Conservation (phyloP, 2,797 vertebrate species). For the Hoplostethus mediterraneus region DNA sequence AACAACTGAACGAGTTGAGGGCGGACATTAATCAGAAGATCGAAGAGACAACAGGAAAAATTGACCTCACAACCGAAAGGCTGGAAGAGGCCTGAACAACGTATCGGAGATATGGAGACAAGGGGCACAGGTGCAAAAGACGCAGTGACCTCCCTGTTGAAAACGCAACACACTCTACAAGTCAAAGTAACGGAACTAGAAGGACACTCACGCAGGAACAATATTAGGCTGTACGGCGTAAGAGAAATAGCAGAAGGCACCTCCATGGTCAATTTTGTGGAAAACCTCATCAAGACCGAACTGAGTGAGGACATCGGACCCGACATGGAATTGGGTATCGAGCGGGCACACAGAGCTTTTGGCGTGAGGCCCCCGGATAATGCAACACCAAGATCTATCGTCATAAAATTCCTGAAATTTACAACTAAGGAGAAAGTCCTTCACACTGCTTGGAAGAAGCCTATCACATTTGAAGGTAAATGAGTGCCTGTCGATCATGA, state of each 20-base stretch:
- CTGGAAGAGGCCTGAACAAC: not conserved
- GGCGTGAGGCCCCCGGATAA: not conserved
- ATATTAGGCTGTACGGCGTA: not conserved
- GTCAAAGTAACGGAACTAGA: not conserved
- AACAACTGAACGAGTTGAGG: not conserved
- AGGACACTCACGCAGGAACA: not conserved
- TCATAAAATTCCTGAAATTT: not conserved
- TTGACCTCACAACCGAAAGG: not conserved
- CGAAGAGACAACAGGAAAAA: not conserved
- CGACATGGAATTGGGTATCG: not conserved
- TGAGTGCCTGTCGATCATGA: not conserved
- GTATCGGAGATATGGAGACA: not conserved
- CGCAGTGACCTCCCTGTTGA: not conserved
- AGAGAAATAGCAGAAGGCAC: not conserved
- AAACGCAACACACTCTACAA: not conserved
- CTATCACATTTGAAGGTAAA: not conserved
- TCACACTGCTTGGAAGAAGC: not conserved
- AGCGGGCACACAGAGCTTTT: not conserved
- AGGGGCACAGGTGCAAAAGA: not conserved
- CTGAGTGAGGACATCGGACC: slow-evolving; percentile 1
- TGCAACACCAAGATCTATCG: not conserved
- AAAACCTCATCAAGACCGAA: slow-evolving; percentile 1
- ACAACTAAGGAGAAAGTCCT: not conserved
- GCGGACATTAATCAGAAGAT: not conserved
- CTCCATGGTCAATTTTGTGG: not conserved